Percentiles rank a stretch among this genome's conserved stretches.
phyloP scores from a whole-genome alignment of 2,113 vertebrate species.

The Coturnix japonica region DNA sequence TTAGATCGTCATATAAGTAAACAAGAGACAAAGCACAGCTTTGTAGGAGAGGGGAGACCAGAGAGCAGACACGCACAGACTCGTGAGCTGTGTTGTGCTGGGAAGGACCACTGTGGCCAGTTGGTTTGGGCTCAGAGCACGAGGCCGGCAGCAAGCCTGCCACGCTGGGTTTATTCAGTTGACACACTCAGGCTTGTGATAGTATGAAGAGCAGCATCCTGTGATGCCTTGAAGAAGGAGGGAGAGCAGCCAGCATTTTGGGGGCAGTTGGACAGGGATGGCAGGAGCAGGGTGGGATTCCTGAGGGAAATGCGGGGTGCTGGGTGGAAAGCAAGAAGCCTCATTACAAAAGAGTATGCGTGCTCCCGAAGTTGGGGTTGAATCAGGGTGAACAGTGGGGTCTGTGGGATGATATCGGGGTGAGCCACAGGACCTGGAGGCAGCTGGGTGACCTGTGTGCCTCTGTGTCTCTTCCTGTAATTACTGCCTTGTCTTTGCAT shows the following conservation, averaged over 20 bases:
- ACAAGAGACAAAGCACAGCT: not conserved
- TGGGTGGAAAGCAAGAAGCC: not conserved
- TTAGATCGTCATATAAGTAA: not conserved
- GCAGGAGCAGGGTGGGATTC: not conserved
- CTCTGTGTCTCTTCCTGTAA: not conserved
- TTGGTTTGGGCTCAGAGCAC: not conserved
- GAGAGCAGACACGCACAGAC: not conserved
- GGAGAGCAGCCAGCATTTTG: no score
- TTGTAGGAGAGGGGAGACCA: not conserved
- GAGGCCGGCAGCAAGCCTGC: not conserved
- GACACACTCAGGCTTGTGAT: fast-evolving
- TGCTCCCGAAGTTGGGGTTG: fast-evolving
- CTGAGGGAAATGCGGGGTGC: not conserved
- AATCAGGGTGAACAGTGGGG: no score
- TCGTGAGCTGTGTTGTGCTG: not conserved
- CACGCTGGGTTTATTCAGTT: fast-evolving
- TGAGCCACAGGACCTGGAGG: not conserved
- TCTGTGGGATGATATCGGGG: fast-evolving
- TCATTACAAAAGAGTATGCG: fast-evolving
- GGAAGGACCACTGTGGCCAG: not conserved
- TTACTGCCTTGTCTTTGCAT: not conserved
- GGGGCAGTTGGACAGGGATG: not conserved
- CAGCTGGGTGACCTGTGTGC: not conserved
- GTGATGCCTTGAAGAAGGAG: not conserved
- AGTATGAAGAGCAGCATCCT: not conserved